Conservation (phyloP, 2,888 invertebrate genomes). For the Melanostoma mellinum region DNA sequence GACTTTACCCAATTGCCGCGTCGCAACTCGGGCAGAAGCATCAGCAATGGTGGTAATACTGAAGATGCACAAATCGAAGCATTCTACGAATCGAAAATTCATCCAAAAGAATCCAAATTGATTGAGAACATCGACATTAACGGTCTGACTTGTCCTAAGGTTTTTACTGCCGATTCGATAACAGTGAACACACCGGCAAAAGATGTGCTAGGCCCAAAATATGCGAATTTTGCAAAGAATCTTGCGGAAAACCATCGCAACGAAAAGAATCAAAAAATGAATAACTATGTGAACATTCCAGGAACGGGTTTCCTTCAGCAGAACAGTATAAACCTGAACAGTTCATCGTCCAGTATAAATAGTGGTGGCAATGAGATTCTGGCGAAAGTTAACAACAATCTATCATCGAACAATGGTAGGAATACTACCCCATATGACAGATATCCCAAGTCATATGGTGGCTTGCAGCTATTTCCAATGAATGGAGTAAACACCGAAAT, state of each 20-base stretch:
- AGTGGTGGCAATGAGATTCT: conserved; percentile 75
- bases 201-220: conserved; percentile 88
- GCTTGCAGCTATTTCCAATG: conserved; percentile 81
- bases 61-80: conserved; percentile 76
- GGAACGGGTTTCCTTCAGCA: conserved; percentile 75
- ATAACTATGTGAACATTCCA: conserved; percentile 79
- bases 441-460: conserved; percentile 80
- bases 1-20: conserved; percentile 83
- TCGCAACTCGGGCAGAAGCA: conserved; percentile 73
- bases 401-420: conserved; percentile 61
- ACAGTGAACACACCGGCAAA: conserved; percentile 92
- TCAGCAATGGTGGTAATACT: conserved; percentile 54
- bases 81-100: conserved; percentile 79
- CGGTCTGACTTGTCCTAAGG: conserved; percentile 86
- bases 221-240: conserved; percentile 85
- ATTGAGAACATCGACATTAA: conserved; percentile 83
- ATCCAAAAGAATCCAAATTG: conserved; percentile 73
- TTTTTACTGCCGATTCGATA: conserved; percentile 89
- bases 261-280: conserved; percentile 78
- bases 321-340: conserved; percentile 56
- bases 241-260: conserved; percentile 83
- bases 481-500: conserved; percentile 81
- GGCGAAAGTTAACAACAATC: conserved; percentile 78
- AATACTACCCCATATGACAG: conserved; percentile 80
- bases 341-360: conserved; percentile 61